These are phyloP conservation scores for Oophaga pumilio DNA, from an alignment of 2,113 vertebrate species.

Conservation along the genomic window DNA sequence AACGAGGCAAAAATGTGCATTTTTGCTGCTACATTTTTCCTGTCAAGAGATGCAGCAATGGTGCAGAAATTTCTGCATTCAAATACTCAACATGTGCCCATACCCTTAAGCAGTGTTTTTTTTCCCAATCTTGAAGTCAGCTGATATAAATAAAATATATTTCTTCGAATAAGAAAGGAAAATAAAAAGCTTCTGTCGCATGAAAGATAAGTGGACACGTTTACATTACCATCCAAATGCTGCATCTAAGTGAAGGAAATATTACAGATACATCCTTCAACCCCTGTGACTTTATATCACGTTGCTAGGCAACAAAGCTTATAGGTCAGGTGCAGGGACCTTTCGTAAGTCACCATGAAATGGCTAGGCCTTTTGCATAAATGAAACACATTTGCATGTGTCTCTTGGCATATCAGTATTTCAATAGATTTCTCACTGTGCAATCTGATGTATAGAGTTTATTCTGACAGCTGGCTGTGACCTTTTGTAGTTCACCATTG, in stretches of 20 bases:
- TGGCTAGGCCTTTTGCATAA: conserved; percentile 77
- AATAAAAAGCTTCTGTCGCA: conserved; percentile 40
- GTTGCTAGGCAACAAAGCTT: conserved; percentile 85
- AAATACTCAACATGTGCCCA: too few relatives aligned
- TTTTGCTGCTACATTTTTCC: too few relatives aligned
- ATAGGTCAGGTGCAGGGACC: conserved; percentile 83
- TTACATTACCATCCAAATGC: conserved; percentile 76
- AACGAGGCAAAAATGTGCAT: too few relatives aligned
- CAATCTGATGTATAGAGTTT: conserved; percentile 57
- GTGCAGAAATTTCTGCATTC: too few relatives aligned
- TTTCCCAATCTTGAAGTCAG: neutral
- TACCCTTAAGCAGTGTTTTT: neutral
- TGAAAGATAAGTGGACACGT: conserved; percentile 66
- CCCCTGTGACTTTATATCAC: conserved; percentile 78
- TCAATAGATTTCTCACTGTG: conserved; percentile 63
- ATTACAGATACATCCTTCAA: conserved; percentile 77
- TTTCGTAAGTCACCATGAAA: conserved; percentile 80
- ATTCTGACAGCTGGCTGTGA: conserved; percentile 57
- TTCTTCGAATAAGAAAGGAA: neutral
- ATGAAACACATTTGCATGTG: conserved; percentile 71
- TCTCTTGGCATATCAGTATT: conserved; percentile 71
- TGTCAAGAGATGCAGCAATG: too few relatives aligned
- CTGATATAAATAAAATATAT: neutral
- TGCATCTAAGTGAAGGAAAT: conserved; percentile 62
- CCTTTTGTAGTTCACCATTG: conserved; percentile 52